Evolutionary conservation across 2,113 vertebrate genomes (phyloP), one percentile per base, ranked within the genome.

Genomic region (Menura novaehollandiae): DNA sequence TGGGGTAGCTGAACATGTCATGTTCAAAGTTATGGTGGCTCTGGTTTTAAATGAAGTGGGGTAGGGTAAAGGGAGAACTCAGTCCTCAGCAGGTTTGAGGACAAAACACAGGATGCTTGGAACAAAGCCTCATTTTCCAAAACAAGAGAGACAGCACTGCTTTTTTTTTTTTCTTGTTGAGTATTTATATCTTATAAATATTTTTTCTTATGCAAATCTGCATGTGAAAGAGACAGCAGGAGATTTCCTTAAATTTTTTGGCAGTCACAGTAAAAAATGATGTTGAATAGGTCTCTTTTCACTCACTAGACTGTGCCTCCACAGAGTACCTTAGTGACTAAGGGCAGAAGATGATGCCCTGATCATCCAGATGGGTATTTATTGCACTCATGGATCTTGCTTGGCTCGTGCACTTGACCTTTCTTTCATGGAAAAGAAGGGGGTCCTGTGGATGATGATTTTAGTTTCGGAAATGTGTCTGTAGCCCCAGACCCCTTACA

Each of bases 211-310:
- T 47, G 8, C 6, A 89, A 56, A 55, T 55, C 19, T 59, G 6
- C 9, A 24, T 14, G 30, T 66, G 21, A 52, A 91, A 41, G 8
- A 52, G 32, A 53, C 30, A 72, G 22, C 9, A 74, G 37, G 13
- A 52, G 13, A 56, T 41, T 24, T 6, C 3, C 39, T 84, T 62
- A 74, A 55, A 63, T 7, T 23, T 85, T 39, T 83, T 21, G 28
- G 4, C 9, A 74, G 47, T 21, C 23, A 53, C 7, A 28, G 8
- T 35, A 59, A 53, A 53, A 86, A 67, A 35, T 26, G 1, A 26
- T 43, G 4, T n/a, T 67, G 0, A 0, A 20, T 41, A 51, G 8
- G 8, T 79, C 20, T 75, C 2, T 37, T 14, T 75, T 87, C 13
- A 60, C 39, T 24, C 47, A 11, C 14, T 43, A 55, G 26, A 28